These are phyloP conservation scores for Telmatochromis brichardi DNA, from an alignment of 2,113 vertebrate genomes.

Conservation along the genomic window DNA sequence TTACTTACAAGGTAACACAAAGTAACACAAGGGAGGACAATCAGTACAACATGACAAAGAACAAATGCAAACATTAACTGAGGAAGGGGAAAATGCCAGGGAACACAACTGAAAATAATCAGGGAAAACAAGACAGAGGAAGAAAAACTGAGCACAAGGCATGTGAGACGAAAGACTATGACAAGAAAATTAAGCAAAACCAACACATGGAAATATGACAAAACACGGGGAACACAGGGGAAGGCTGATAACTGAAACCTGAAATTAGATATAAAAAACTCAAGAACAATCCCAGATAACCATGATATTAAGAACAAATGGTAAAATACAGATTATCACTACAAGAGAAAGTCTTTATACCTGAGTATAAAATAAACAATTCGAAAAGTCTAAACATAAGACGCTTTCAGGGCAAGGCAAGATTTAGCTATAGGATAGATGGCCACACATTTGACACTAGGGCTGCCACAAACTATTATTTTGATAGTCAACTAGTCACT, in stretches of 20 bases:
- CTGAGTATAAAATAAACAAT: neutral
- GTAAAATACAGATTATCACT: neutral
- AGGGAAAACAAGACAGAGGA: neutral
- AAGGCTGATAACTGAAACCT: neutral
- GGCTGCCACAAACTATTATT: no score
- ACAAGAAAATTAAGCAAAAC: neutral
- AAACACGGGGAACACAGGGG: neutral
- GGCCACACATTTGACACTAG: neutral
- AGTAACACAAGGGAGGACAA: neutral
- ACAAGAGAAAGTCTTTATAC: neutral
- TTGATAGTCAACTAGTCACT: accelerated
- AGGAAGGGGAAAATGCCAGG: neutral
- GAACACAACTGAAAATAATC: neutral
- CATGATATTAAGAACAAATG: neutral
- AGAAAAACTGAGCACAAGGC: neutral
- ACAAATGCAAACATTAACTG: neutral
- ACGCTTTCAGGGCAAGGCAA: neutral
- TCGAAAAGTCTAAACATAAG: neutral
- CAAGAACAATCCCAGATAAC: neutral
- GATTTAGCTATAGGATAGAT: neutral
- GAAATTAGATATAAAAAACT: neutral
- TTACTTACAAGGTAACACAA: neutral
- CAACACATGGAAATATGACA: neutral
- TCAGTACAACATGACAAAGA: neutral
- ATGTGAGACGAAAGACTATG: neutral